phyloP scores from a whole-genome alignment of 1,140 invertebrate species.

The Leptopilina boulardi region DNA sequence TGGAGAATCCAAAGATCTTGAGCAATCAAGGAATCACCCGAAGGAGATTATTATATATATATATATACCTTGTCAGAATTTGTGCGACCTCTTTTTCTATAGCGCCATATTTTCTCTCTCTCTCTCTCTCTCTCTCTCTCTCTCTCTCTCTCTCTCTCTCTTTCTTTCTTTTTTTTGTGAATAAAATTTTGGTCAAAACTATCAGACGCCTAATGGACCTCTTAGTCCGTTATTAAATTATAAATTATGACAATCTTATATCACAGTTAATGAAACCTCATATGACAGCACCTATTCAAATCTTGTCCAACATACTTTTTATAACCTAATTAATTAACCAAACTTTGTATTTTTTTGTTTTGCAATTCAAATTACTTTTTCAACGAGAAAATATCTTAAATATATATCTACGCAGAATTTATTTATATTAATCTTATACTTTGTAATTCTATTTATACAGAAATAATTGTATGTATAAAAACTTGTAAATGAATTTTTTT shows the following conservation, averaged over 20 bases:
- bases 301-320: background rate
- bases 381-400: no score
- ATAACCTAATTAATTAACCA: background rate
- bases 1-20: conserved; percentile 31
- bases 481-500: no score
- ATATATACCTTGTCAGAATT: conserved; percentile 35
- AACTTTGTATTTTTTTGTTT: no score
- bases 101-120: conserved; percentile 22
- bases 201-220: conserved; percentile 68
- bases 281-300: conserved; percentile 48
- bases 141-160: conserved; percentile 20
- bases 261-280: conserved; percentile 68
- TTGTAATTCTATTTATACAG: no score
- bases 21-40: conserved; percentile 34
- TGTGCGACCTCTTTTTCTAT: conserved; percentile 29
- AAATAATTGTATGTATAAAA: no score
- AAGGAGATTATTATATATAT: conserved; percentile 36
- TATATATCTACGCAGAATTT: no score
- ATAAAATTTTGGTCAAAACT: conserved; percentile 51
- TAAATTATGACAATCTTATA: conserved; percentile 73
- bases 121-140: conserved; percentile 30
- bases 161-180: conserved; percentile 36
- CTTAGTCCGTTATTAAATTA: conserved; percentile 72
- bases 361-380: no score
- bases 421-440: no score